phyloP scores from a whole-genome alignment of 1,140 invertebrate genomes.

The Brachionus rubens region DNA sequence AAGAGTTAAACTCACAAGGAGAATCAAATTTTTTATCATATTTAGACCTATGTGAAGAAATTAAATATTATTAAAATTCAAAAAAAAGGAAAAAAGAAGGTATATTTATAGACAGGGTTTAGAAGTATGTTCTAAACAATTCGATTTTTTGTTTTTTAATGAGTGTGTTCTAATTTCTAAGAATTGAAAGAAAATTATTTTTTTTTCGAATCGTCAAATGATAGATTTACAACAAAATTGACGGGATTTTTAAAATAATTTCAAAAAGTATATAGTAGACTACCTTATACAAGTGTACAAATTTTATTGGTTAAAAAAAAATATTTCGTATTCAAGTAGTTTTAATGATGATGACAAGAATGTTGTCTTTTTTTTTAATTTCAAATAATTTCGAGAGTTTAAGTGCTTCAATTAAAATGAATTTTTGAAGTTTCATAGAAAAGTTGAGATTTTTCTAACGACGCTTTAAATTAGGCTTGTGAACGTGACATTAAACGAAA shows the following conservation, averaged over 20 bases:
- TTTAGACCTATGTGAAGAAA: neutral
- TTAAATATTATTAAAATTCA: no score
- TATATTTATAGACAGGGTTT: neutral
- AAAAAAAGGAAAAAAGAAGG: neutral
- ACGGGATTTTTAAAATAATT: no score
- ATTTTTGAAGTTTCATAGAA: no score
- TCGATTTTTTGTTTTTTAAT: no score
- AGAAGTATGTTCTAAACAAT: neutral
- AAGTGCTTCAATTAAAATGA: no score
- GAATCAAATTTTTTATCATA: neutral
- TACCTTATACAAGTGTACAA: slow-evolving; percentile 18
- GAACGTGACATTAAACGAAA: no score
- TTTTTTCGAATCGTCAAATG: slow-evolving; percentile 1
- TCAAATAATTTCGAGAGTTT: no score
- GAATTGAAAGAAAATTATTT: no score
- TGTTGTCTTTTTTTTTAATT: neutral
- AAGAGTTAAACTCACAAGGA: neutral
- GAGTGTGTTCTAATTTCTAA: no score
- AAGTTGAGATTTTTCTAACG: no score
- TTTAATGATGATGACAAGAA: neutral
- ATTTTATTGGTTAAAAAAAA: neutral
- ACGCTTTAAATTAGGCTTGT: no score
- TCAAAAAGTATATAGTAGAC: no score
- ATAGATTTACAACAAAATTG: slow-evolving; percentile 30
- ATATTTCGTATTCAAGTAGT: neutral